Evolutionary conservation across 2,888 invertebrate species (phyloP).

Genomic region (Exephanes ischioxanthus): DNA sequence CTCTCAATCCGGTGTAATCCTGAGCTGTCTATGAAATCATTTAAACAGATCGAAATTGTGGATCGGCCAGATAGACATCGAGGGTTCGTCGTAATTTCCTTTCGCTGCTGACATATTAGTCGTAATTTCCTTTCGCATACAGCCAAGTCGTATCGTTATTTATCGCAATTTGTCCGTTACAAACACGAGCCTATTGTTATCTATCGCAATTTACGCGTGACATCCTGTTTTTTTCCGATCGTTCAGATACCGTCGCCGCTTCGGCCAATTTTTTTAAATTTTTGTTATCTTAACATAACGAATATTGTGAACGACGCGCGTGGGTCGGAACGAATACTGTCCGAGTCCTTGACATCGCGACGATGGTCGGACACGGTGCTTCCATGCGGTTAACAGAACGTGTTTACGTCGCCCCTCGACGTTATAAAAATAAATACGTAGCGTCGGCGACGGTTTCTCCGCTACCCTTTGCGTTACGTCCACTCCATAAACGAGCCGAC

Average conservation of each 20-base stretch:
- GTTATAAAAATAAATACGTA: conserved; percentile 50
- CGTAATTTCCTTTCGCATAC: background rate
- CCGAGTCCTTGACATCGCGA: conserved; percentile 39
- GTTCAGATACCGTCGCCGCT: too few species aligned
- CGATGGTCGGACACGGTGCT: conserved; percentile 35
- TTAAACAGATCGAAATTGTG: conserved; percentile 7
- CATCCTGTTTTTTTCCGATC: background rate
- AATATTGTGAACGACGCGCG: background rate
- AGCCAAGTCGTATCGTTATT: background rate
- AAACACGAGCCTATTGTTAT: background rate
- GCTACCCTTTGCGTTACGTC: background rate
- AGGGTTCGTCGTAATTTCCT: background rate
- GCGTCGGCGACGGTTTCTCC: background rate
- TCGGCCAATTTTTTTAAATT: background rate
- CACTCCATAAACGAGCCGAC: background rate
- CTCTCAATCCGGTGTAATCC: conserved; percentile 34
- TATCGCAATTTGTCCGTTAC: background rate
- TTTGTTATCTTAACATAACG: background rate
- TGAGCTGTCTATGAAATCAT: conserved; percentile 33
- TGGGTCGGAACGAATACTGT: conserved; percentile 20
- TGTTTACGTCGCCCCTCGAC: conserved; percentile 34
- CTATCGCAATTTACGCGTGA: background rate
- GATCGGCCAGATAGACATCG: background rate
- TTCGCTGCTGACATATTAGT: background rate
- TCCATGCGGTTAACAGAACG: conserved; percentile 41